phyloP scores from a whole-genome alignment of 2,888 invertebrate genomes.

The Theodoxus fluviatilis region DNA sequence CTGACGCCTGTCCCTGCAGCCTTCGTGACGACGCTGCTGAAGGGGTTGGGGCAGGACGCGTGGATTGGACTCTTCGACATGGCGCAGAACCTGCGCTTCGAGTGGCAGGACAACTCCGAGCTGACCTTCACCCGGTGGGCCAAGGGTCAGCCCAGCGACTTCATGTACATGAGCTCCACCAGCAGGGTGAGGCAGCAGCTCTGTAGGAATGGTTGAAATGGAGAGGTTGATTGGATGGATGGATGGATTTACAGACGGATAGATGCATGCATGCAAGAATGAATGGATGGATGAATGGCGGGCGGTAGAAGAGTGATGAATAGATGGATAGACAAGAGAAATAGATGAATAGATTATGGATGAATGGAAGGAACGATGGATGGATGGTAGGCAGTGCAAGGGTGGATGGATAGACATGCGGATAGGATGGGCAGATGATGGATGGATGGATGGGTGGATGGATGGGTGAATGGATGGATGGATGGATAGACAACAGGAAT shows the following conservation, averaged over 20 bases:
- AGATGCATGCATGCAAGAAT: background rate
- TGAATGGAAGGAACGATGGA: no score
- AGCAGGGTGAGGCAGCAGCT: slow-evolving; percentile 17
- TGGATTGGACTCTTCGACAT: slow-evolving; percentile 52
- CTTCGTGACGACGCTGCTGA: slow-evolving; percentile 40
- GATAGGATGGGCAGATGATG: no score
- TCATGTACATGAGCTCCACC: slow-evolving; percentile 18
- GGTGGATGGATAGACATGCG: no score
- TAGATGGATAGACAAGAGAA: no score
- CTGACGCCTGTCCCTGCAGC: no score
- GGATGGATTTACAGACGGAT: background rate
- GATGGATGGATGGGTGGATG: no score
- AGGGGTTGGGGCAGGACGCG: slow-evolving; percentile 29
- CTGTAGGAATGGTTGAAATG: background rate
- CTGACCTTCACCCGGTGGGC: slow-evolving; percentile 51
- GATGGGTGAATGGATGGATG: no score
- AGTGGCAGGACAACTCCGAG: slow-evolving; percentile 49
- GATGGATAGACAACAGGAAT: no score
- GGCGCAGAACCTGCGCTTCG: slow-evolving; percentile 33
- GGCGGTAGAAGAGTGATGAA: background rate
- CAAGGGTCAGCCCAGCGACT: slow-evolving; percentile 41
- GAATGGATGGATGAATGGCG: slow-evolving; percentile 3
- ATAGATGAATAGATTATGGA: no score
- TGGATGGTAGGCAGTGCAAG: no score
- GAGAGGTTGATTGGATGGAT: background rate